Base-by-base conservation (phyloP, 2,113 vertebrate species). In the Nettapus auritus region DNA sequence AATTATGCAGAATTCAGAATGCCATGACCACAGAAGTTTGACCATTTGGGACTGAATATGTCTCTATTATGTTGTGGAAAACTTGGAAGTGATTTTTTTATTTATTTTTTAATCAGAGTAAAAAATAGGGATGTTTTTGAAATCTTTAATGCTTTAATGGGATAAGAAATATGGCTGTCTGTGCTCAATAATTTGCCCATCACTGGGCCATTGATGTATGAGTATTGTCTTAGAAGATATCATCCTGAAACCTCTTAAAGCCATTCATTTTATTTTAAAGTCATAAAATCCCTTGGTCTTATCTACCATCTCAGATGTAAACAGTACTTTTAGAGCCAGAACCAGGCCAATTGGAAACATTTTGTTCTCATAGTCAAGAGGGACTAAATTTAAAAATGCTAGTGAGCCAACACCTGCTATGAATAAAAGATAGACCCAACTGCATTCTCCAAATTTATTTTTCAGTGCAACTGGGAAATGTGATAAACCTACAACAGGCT, bases 361-460 rank as follows among this genome's bases (percentile, higher is more conserved):
- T 94, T 90, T 89, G 69, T 96, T 94, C 90, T 79, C 55, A 53
- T 64, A 79, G 29, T 70, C 46, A 83, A 34, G 52, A 93, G 12
- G 12, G 48, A 91, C 82, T 91, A 93, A 88, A 90, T 90, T 88
- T 93, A 90, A 96, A 97, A 90, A 62, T 93, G 88, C 28, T 94
- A 80, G 85, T 52, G 78, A 96, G 74, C 50, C 70, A 89, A 73
- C 88, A 95, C 83, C 83, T 95, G 90, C 83, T 89, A 76, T 9
- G 7, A 78, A 76, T 82, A 93, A 96, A 93, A 92, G 52, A 88
- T 38, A 75, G 66, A 22, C 50, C 29, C 33, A 89, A 62, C 53
- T 83, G 75, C 76, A 88, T 66, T 57, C n/a, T 86, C 55, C 20
- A 87, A 22, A 93, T 91, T 81, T 82, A 28, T 90, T 94, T 94